A percentile compares a stretch with the other conserved stretches of the same genome.
Evolutionary conservation across 1,140 invertebrate genomes (phyloP).

Genomic region (Drosophila micromelanica): DNA sequence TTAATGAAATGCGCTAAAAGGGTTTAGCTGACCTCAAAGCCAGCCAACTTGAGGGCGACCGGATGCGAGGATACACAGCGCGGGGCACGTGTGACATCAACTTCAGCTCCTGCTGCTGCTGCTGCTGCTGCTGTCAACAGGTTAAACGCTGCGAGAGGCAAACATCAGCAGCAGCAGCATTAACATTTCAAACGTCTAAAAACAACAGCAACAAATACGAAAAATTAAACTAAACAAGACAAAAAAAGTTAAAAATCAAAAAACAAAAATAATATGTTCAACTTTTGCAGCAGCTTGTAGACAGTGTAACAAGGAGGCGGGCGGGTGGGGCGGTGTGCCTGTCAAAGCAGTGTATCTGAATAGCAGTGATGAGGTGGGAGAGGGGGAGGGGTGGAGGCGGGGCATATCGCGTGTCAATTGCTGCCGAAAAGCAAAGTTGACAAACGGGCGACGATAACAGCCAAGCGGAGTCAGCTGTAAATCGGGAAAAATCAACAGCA

Average conservation of each 20-base stretch:
- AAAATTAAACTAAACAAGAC: background rate
- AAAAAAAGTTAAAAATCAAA: slow-evolving; percentile 16
- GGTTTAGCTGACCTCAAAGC: slow-evolving; percentile 64
- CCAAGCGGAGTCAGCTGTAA: slow-evolving; percentile 24
- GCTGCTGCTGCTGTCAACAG: slow-evolving; percentile 59
- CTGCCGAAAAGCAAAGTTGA: slow-evolving; percentile 65
- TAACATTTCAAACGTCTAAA: slow-evolving; percentile 58
- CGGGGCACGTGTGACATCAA: slow-evolving; percentile 55
- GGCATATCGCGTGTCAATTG: slow-evolving; percentile 77
- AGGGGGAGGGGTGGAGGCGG: background rate
- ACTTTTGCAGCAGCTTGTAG: background rate
- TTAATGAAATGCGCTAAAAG: slow-evolving; percentile 78
- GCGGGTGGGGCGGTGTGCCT: background rate
- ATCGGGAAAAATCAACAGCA: slow-evolving; percentile 49
- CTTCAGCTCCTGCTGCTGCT: background rate
- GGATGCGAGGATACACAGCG: background rate
- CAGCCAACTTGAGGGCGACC: background rate
- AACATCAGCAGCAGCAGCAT: slow-evolving; percentile 45
- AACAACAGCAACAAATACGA: slow-evolving; percentile 6
- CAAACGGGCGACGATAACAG: slow-evolving; percentile 44
- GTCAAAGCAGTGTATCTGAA: background rate
- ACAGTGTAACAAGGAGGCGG: background rate
- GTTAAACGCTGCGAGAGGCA: slow-evolving; percentile 42
- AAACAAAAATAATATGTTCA: slow-evolving; percentile 6
- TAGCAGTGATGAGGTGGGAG: no score